Percentiles rank a stretch among this genome's conserved stretches.
Conservation (phyloP, 1,140 invertebrate genomes). For the Caerostris extrusa region DNA sequence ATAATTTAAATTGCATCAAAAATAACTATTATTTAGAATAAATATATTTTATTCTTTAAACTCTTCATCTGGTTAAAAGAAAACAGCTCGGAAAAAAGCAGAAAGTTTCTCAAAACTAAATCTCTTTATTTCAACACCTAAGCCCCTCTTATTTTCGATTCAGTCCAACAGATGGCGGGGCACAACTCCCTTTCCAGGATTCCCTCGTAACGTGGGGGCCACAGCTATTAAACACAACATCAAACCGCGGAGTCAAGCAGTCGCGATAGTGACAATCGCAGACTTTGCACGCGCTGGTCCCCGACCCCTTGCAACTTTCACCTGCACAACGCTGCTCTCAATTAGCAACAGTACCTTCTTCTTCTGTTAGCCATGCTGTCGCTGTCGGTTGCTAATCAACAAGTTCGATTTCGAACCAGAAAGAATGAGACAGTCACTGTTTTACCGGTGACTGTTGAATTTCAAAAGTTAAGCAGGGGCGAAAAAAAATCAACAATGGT, state of each 20-base stretch:
- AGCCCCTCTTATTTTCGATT: neutral
- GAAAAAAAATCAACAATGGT: conserved; percentile 74
- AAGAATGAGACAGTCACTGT: conserved; percentile 72
- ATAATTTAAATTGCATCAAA: too few relatives aligned
- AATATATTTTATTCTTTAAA: neutral
- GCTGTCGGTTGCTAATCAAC: conserved; percentile 73
- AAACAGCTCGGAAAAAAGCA: neutral
- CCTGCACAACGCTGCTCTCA: too few relatives aligned
- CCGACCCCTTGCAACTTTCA: neutral
- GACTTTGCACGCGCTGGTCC: neutral
- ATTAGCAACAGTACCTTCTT: too few relatives aligned
- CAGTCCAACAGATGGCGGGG: conserved; percentile 66
- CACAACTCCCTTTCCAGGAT: neutral
- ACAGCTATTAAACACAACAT: conserved; percentile 39
- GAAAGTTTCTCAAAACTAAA: neutral
- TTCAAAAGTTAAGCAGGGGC: conserved; percentile 69
- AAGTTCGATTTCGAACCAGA: conserved; percentile 74
- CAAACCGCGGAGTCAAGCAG: conserved; percentile 12
- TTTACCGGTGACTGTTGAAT: conserved; percentile 77
- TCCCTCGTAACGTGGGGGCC: conserved; percentile 19
- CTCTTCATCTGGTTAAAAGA: neutral
- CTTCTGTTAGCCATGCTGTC: conserved; percentile 63
- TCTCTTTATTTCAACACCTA: neutral
- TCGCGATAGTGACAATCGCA: neutral
- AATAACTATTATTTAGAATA: neutral